Evolutionary conservation across 1,140 invertebrate genomes (phyloP).

Genomic region (Drosophila parvula): DNA sequence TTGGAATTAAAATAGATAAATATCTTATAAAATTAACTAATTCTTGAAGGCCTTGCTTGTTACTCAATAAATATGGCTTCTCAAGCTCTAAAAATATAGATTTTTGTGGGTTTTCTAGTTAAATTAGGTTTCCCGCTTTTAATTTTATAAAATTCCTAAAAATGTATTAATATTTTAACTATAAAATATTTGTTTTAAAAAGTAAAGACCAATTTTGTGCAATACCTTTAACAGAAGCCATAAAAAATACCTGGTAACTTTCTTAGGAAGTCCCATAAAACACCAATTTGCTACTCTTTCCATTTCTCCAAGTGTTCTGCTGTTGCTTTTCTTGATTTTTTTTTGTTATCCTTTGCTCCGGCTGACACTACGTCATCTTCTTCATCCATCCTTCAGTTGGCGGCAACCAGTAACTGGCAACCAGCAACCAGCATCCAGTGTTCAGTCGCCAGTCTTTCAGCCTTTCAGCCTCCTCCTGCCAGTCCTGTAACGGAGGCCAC

Average conservation of each 20-base stretch:
- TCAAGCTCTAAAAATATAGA: no score
- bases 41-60: no score
- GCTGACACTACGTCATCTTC: slow-evolving; percentile 66
- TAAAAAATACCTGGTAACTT: not conserved
- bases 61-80: no score
- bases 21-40: no score
- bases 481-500: slow-evolving; percentile 52
- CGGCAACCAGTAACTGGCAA: slow-evolving; percentile 6
- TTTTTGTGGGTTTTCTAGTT: no score
- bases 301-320: slow-evolving; percentile 19
- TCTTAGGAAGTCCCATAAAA: not conserved
- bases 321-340: slow-evolving; percentile 41
- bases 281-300: not conserved
- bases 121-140: no score
- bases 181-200: not conserved
- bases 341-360: slow-evolving; percentile 9
- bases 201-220: no score
- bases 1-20: not conserved
- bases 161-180: no score
- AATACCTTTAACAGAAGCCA: not conserved
- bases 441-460: slow-evolving; percentile 1
- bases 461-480: slow-evolving; percentile 41
- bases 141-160: no score
- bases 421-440: slow-evolving; percentile 20
- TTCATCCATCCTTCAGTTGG: slow-evolving; percentile 37